Percentiles rank a stretch among this genome's conserved stretches.
These are phyloP conservation scores for Leptinotarsa tumamoca DNA, from an alignment of 2,888 invertebrate species.

Conservation along the genomic window DNA sequence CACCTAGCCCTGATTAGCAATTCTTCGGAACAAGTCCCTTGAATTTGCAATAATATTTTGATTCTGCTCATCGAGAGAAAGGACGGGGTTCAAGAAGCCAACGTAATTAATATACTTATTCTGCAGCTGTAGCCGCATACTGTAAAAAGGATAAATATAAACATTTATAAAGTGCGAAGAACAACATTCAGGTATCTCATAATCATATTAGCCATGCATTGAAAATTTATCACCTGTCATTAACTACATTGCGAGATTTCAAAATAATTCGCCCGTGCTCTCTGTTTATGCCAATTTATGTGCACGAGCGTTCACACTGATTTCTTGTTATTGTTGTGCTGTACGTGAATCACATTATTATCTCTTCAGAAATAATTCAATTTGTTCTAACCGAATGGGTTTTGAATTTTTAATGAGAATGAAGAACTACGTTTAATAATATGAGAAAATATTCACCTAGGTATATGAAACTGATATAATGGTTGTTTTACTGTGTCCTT, in stretches of 20 bases:
- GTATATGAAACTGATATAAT: too few species aligned
- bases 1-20: neutral
- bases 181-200: conserved; percentile 53
- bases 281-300: conserved; percentile 45
- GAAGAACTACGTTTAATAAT: too few species aligned
- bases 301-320: conserved; percentile 29
- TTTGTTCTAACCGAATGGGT: conserved; percentile 4
- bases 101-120: conserved; percentile 46
- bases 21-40: neutral
- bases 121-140: conserved; percentile 36
- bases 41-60: conserved; percentile 15
- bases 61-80: conserved; percentile 15
- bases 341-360: conserved; percentile 22
- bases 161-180: conserved; percentile 53
- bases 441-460: too few species aligned
- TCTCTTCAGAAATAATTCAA: conserved; percentile 24
- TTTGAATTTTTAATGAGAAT: neutral
- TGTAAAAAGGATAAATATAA: conserved; percentile 47
- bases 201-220: conserved; percentile 53
- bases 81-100: conserved; percentile 28
- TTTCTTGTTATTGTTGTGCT: conserved; percentile 28
- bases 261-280: conserved; percentile 48
- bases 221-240: conserved; percentile 53
- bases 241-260: conserved; percentile 50
- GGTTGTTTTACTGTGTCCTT: too few species aligned